Conservation (phyloP, 2,113 vertebrate species). For the Chloroceryle aenea region DNA sequence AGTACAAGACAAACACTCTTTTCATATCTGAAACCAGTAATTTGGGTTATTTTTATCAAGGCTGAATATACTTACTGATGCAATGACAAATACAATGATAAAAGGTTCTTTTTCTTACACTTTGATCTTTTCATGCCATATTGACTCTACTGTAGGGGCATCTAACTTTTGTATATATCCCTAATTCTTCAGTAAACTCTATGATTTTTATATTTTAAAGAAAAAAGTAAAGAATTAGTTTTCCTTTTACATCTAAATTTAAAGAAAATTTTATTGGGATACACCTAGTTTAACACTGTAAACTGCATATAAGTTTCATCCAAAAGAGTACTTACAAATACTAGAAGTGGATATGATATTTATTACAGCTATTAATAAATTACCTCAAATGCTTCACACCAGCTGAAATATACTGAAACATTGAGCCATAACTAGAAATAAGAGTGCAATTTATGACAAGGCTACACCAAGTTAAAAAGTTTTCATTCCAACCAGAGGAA, state of each 20-base stretch:
- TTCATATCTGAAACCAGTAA: not conserved
- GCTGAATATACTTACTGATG: not conserved
- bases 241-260: not conserved
- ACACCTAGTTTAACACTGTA: not conserved
- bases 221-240: not conserved
- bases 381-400: not conserved
- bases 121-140: not conserved
- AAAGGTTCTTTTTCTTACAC: not conserved
- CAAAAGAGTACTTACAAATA: not conserved
- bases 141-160: not conserved
- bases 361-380: not conserved
- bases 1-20: not conserved
- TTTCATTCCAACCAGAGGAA: not conserved
- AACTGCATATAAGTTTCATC: not conserved
- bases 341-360: not conserved
- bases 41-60: not conserved
- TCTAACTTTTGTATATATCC: not conserved
- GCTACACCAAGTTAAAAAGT: not conserved
- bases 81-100: not conserved
- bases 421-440: not conserved
- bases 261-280: not conserved
- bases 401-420: not conserved
- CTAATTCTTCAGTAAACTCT: not conserved
- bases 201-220: not conserved
- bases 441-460: constrained; percentile 13